Evolutionary conservation across 30 jellyfish, hydroid and myxozoan genomes (phyloP), one percentile per base, ranked within the genome.

Genomic region (Aurelia aurita): DNA sequence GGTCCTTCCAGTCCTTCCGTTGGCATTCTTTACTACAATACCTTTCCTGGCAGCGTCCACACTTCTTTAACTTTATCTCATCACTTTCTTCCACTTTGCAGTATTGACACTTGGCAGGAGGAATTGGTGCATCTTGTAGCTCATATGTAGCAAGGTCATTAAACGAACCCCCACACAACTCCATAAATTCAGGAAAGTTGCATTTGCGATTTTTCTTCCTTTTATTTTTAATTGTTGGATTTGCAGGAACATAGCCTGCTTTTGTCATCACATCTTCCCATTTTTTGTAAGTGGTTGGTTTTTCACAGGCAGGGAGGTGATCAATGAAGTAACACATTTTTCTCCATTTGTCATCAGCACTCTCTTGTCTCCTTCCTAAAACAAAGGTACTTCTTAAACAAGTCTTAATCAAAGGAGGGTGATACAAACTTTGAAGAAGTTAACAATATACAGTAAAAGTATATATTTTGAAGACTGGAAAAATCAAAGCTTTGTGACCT

Each of bases 11-110:
- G 44, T 76, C 87, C 32, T 53, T 53, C 28, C 9, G 19, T 54
- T 76, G 87, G 54, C 87, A 76, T 25, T 76, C 77, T 59, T 59
- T 57, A n/a, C 77, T 53, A 25, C 87, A 76, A 76, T 76, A 76
- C 20, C 59, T 54, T 49, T 76, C 87, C 2, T 64, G 28, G 61
- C 87, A 76, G n/a, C 87, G 78, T 27, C 26, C 75, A 49, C 87
- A 76, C 46, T 21, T 45, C 22, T 45, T 76, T 16, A 76, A 6
- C n/a, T 27, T 76, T 39, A 22, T 20, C 15, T 54, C 80, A 3
- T 31, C 43, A 7, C 59, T 28, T 31, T 76, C 87, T 39, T 58
- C 64, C 32, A 21, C 53, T 13, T 32, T 31, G 45, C 87, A 76
- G 46, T 54, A 9, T 28, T 32, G 64, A 76, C 87, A 76, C 5